Evolutionary conservation across 2,113 vertebrate species (phyloP).

Genomic region (Archocentrus centrarchus): DNA sequence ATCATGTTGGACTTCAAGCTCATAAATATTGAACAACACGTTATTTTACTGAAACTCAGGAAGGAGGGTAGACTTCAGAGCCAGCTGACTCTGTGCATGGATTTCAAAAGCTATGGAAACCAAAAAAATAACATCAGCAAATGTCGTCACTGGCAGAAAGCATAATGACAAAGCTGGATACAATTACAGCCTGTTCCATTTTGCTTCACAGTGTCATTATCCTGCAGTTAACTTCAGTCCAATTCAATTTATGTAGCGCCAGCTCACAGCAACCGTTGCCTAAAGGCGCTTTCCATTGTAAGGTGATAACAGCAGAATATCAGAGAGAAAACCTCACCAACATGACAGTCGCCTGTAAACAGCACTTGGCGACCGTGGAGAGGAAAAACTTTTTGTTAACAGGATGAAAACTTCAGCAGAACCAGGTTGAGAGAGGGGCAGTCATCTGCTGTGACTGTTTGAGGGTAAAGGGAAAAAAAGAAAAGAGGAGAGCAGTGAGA

Average conservation of each 20-base stretch:
- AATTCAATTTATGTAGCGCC: not conserved
- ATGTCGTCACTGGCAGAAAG: not conserved
- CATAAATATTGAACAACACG: not conserved
- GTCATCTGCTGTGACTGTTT: not conserved
- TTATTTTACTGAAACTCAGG: conserved; percentile 1
- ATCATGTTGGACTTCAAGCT: not conserved
- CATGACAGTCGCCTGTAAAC: too few species aligned
- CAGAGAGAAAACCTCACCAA: not conserved
- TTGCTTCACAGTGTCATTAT: not conserved
- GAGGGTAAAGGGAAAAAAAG: not conserved
- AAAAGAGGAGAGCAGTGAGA: not conserved
- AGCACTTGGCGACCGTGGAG: not conserved
- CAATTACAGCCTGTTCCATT: not conserved
- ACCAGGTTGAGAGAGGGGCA: not conserved
- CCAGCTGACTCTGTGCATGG: not conserved
- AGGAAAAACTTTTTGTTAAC: not conserved
- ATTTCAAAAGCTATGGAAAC: not conserved
- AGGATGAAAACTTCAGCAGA: not conserved
- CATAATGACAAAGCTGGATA: not conserved
- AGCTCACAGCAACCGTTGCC: not conserved
- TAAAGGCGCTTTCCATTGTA: not conserved
- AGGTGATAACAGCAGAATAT: not conserved
- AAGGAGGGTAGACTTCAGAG: not conserved
- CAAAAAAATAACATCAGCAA: not conserved
- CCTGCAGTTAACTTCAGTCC: not conserved